Percentiles rank a stretch among this genome's conserved stretches.
Evolutionary conservation across 2,888 invertebrate species (phyloP).

Genomic region (Lucinisca nassula): DNA sequence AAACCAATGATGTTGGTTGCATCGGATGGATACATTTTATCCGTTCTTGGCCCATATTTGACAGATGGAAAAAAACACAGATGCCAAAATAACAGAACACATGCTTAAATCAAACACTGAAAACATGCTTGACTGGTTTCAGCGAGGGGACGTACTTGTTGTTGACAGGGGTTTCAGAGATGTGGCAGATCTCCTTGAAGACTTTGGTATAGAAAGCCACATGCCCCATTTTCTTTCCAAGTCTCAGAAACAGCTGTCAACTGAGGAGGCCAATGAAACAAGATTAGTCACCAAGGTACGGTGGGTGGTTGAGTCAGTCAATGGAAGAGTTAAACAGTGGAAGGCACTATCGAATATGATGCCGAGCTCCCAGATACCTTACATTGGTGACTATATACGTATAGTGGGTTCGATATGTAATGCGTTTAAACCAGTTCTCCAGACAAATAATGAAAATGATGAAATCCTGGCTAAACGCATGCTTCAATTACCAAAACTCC

Average conservation of each 20-base stretch:
- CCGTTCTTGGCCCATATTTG: not conserved
- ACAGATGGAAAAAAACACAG: constrained; percentile 37
- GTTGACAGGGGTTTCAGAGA: constrained; percentile 5
- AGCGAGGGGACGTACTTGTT: not conserved
- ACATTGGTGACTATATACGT: not conserved
- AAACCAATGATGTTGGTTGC: constrained; percentile 37
- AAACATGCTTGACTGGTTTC: not conserved
- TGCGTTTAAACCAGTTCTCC: not conserved
- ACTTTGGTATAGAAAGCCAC: not conserved
- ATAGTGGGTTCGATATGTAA: not conserved
- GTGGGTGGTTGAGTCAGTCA: not conserved
- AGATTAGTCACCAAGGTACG: not conserved
- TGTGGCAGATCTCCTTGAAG: not conserved
- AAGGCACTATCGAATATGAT: not conserved
- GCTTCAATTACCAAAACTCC: not conserved
- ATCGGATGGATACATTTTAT: not conserved
- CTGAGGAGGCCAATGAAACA: not conserved
- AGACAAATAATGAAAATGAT: not conserved
- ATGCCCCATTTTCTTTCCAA: not conserved
- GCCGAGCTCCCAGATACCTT: not conserved
- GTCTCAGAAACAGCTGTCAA: not conserved
- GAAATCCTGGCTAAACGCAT: not conserved
- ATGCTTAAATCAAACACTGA: not conserved
- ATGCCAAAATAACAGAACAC: not conserved
- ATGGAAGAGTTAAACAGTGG: not conserved